These are phyloP conservation scores for Nettapus auritus DNA, from an alignment of 2,113 vertebrate species.

Conservation along the genomic window DNA sequence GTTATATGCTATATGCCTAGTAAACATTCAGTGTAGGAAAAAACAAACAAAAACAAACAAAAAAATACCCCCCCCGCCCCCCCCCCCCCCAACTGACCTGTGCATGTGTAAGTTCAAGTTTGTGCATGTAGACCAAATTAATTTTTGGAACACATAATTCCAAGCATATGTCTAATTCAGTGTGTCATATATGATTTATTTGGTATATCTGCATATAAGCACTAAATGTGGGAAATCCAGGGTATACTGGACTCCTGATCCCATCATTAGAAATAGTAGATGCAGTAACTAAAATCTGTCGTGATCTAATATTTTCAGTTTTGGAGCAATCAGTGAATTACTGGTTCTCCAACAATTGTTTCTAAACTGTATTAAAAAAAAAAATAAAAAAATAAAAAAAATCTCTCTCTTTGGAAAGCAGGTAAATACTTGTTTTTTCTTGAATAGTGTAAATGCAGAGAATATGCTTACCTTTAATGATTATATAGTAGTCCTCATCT, in stretches of 20 bases:
- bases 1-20: rapidly evolving
- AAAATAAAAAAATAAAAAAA: too few relatives aligned
- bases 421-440: not conserved
- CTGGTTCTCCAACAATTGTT: not conserved
- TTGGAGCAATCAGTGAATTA: not conserved
- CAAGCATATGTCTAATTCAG: too few relatives aligned
- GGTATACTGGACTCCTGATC: not conserved
- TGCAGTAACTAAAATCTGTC: not conserved
- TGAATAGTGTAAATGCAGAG: not conserved
- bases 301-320: not conserved
- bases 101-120: not conserved
- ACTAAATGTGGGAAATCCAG: not conserved
- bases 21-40: not conserved
- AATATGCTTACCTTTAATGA: not conserved
- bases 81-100: too few relatives aligned
- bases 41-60: not conserved
- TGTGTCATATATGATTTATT: not conserved
- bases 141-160: not conserved
- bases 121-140: not conserved
- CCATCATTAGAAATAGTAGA: not conserved
- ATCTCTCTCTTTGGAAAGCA: not conserved
- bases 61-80: too few relatives aligned
- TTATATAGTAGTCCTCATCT: not conserved
- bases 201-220: not conserved
- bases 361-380: not conserved